Percentiles rank a stretch among this genome's conserved stretches.
phyloP scores from a whole-genome alignment of 2,888 invertebrate genomes.

The Punctoribates punctum region DNA sequence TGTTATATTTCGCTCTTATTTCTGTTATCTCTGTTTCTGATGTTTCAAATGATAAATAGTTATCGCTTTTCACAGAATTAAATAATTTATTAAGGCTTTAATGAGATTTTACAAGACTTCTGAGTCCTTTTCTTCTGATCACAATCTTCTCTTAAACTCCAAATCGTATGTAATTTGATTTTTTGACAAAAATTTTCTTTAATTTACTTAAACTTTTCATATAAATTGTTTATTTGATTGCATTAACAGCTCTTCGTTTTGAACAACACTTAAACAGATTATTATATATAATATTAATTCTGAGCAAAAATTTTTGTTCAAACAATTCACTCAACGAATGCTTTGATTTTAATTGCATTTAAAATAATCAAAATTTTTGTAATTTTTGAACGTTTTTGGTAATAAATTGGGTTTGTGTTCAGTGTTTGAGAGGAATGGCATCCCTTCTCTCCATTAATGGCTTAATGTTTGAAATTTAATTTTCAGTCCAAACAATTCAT shows the following conservation, averaged over 20 bases:
- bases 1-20: constrained; percentile 19
- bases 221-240: background rate
- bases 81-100: constrained; percentile 17
- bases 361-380: constrained; percentile 13
- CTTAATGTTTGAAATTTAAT: background rate
- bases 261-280: too few relatives aligned
- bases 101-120: constrained; percentile 2
- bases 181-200: background rate
- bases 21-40: constrained; percentile 28
- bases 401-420: background rate
- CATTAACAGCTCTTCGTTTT: too few relatives aligned
- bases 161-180: background rate
- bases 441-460: too few relatives aligned
- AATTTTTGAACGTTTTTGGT: background rate
- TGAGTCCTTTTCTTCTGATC: background rate
- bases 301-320: too few relatives aligned
- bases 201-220: background rate
- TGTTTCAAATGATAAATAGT: constrained; percentile 31
- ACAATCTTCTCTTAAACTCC: background rate
- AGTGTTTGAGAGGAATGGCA: too few relatives aligned
- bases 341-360: background rate
- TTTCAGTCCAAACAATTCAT: background rate
- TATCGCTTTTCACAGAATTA: constrained; percentile 22
- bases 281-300: too few relatives aligned
- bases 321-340: too few relatives aligned